These are phyloP conservation scores for Macropus fuliginosus DNA, from an alignment of 2,797 vertebrate genomes.

Conservation along the genomic window DNA sequence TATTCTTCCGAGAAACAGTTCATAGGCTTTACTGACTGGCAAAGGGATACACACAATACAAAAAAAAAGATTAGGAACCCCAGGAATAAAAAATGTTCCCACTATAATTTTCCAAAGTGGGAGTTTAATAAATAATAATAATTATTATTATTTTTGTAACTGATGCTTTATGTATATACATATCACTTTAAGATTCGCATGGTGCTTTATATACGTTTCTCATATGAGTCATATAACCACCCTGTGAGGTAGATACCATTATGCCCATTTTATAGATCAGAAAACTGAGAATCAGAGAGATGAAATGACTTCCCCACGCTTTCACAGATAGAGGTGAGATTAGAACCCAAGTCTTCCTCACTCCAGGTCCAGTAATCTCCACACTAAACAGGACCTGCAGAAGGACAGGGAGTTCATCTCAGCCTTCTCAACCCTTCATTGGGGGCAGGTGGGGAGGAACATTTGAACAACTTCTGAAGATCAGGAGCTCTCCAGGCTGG, in stretches of 20 bases:
- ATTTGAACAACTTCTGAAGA: neutral
- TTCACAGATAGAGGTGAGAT: neutral
- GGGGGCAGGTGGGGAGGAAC: neutral
- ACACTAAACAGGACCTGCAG: neutral
- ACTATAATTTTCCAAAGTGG: neutral
- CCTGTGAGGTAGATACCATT: neutral
- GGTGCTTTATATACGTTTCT: neutral
- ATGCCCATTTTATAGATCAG: neutral
- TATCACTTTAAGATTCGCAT: neutral
- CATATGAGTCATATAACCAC: neutral
- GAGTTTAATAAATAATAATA: neutral
- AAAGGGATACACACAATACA: neutral
- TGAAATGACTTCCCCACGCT: neutral
- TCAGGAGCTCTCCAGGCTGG: neutral
- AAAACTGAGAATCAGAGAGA: neutral
- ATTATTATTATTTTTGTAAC: neutral
- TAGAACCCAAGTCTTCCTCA: neutral
- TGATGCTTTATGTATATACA: neutral
- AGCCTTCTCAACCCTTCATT: neutral
- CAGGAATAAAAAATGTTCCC: neutral
- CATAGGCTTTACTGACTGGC: neutral
- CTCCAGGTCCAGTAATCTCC: neutral
- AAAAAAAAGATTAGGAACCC: neutral
- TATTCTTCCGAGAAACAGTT: neutral
- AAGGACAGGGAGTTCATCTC: neutral